Evolutionary conservation across 2,113 vertebrate genomes (phyloP).

Genomic region (Sterrhoptilus dennistouni): DNA sequence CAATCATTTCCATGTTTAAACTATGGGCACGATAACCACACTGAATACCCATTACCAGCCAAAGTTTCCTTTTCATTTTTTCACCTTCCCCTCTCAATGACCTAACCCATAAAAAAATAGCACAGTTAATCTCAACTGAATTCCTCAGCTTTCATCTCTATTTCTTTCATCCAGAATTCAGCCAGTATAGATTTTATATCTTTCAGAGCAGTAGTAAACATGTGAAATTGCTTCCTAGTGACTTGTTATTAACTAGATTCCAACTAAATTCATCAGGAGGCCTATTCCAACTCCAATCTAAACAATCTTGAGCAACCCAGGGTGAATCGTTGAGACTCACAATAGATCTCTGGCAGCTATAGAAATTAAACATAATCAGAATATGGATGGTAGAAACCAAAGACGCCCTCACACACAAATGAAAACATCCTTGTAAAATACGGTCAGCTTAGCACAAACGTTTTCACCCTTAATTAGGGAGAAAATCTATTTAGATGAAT

Average conservation of each 20-base stretch:
- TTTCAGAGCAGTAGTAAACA: conserved; percentile 41
- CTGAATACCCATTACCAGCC: background rate
- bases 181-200: background rate
- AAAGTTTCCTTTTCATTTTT: background rate
- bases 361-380: conserved; percentile 5
- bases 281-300: conserved; percentile 16
- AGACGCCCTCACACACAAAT: background rate
- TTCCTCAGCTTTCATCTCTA: background rate
- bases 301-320: conserved; percentile 8
- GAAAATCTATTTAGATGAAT: conserved; percentile 61
- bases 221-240: conserved; percentile 37
- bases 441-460: background rate
- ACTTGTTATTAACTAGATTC: conserved; percentile 43
- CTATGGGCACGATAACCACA: fast-evolving
- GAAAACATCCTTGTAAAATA: background rate
- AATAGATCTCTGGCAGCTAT: conserved; percentile 15
- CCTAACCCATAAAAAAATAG: background rate
- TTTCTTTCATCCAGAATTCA: background rate
- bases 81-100: background rate
- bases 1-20: background rate
- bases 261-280: conserved; percentile 2
- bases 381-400: conserved; percentile 21
- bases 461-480: conserved; percentile 20
- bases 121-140: background rate
- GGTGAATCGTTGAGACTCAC: conserved; percentile 3